Percentiles rank a stretch among this genome's conserved stretches.
Evolutionary conservation across 2,888 invertebrate species (phyloP).

Genomic region (Lutraria lutraria): DNA sequence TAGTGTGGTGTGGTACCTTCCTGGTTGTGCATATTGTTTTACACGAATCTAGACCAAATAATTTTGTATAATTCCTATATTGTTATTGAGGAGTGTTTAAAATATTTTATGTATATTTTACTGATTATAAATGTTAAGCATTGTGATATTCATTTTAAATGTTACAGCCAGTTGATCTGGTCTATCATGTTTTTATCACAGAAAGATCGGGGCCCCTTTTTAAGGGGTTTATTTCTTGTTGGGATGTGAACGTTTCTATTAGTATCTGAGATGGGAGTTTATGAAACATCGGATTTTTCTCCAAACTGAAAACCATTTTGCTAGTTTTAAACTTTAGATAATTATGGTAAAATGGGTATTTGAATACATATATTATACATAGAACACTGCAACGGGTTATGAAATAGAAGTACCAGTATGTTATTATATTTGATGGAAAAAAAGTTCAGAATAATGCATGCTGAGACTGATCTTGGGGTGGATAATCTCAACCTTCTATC

Average conservation of each 20-base stretch:
- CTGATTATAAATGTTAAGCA: slow-evolving; percentile 37
- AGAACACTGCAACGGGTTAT: too few species aligned
- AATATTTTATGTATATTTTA: slow-evolving; percentile 46
- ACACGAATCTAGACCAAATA: slow-evolving; percentile 46
- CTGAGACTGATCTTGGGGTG: background rate
- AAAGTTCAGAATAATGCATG: background rate
- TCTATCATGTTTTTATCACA: slow-evolving; percentile 52
- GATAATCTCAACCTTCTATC: background rate
- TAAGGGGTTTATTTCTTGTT: background rate
- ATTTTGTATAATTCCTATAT: slow-evolving; percentile 33
- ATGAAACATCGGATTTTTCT: background rate
- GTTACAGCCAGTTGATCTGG: slow-evolving; percentile 52
- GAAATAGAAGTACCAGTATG: too few species aligned
- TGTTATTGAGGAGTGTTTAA: slow-evolving; percentile 27
- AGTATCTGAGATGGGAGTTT: background rate
- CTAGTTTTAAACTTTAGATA: background rate
- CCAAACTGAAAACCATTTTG: background rate
- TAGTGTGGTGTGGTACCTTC: background rate
- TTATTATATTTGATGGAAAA: background rate
- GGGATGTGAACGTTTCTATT: background rate
- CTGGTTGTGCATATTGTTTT: slow-evolving; percentile 41
- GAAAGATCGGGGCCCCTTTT: background rate
- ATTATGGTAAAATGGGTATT: background rate
- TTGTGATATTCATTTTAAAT: slow-evolving; percentile 52
- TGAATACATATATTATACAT: background rate